A percentile compares a stretch with the other conserved stretches of the same genome.
Evolutionary conservation across 2,797 vertebrate species (phyloP).

Genomic region (Ctenopoma multispine): DNA sequence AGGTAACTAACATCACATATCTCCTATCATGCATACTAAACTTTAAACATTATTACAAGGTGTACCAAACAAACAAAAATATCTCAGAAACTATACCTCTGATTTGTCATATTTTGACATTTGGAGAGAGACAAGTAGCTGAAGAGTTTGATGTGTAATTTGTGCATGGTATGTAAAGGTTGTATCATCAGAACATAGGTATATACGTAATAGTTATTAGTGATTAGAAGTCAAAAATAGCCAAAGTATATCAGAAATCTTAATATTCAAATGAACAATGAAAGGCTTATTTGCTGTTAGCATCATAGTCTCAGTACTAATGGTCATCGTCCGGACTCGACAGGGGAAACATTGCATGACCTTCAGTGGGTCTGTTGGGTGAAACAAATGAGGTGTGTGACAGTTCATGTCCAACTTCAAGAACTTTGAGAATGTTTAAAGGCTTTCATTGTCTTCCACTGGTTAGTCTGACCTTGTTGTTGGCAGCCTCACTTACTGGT

Average conservation of each 20-base stretch:
- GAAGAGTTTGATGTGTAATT: too few relatives aligned
- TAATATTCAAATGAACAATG: constrained; percentile 7
- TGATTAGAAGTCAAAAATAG: neutral
- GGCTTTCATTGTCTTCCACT: constrained; percentile 54
- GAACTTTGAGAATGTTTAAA: constrained; percentile 54
- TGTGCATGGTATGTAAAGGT: too few relatives aligned
- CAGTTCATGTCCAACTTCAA: constrained; percentile 21
- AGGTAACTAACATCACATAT: too few relatives aligned
- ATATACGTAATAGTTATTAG: neutral
- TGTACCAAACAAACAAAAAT: too few relatives aligned
- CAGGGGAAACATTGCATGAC: constrained; percentile 59
- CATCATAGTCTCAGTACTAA: constrained; percentile 50
- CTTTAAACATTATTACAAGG: too few relatives aligned
- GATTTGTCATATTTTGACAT: too few relatives aligned
- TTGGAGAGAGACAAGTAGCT: too few relatives aligned
- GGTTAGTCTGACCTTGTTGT: constrained; percentile 70
- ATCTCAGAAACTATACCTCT: too few relatives aligned
- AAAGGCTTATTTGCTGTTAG: constrained; percentile 34
- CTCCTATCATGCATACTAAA: too few relatives aligned
- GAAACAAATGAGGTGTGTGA: constrained; percentile 54
- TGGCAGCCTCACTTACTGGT: constrained; percentile 73
- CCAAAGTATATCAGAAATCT: neutral
- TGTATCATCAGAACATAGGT: too few relatives aligned
- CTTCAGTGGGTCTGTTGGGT: constrained; percentile 55
- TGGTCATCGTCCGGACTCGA: constrained; percentile 62